Base-by-base conservation (phyloP, 1,140 invertebrate genomes). In the Brachionus calyciflorus region DNA sequence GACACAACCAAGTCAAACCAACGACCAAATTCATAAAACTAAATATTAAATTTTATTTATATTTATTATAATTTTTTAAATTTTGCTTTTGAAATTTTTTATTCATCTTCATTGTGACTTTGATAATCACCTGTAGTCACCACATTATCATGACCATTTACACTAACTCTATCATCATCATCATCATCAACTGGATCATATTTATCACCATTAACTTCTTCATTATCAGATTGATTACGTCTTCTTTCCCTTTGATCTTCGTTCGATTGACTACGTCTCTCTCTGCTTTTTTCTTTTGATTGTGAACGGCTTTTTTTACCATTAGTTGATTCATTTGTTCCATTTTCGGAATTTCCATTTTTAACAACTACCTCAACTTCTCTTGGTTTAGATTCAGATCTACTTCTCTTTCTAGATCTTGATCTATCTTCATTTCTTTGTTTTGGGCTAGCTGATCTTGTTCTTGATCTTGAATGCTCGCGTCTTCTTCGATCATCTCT, bases 111-210 rank as follows among this genome's bases (percentile, higher is more conserved):
- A 65, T 44, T 65, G 10, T 65, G 60, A 65, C 60, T 65, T 21
- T 65, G 60, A 65, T 65, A 65, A 44, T 65, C 60, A 14, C 60
- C 40, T n/a, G n/a, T n/a, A 65, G 33, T 65, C 19, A 65, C 60
- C 12, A 65, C 33, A 65, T 65, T 41, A 44, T 65, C 55, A 2
- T 60, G 28, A 60, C 37, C 55, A 60, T 60, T 26, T 7, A 26
- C 55, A 60, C 37, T 60, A 0, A 60, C 55, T 33, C 55, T 60
- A 1, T 33, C 55, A 60, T 30, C 26, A 60, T 60, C 51, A 55
- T 55, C 33, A 5, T 37, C 60, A 9, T 65, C 44, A 1, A 17
- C 44, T 33, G 40, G 40, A 65, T 65, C 60, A 21, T 65, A 41
- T 19, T 44, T 65, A 24, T 65, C 40, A 1, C 2, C 60, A 2